phyloP scores from a whole-genome alignment of 2,113 vertebrate species.

The Phylloscopus trochilus region DNA sequence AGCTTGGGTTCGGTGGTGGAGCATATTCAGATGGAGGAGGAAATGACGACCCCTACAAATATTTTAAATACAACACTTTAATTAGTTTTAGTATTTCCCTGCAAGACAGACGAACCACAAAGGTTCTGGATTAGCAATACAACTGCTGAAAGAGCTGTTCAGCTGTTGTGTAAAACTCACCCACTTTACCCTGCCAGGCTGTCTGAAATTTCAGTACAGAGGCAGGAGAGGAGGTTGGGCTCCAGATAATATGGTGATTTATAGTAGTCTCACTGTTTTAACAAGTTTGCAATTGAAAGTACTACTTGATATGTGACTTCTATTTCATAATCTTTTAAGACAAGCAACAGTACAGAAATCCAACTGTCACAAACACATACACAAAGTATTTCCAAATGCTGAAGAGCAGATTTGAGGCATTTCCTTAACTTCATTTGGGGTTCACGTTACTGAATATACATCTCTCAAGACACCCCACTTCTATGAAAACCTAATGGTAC shows the following conservation, averaged over 20 bases:
- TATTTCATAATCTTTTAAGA: neutral
- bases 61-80: slow-evolving; percentile 58
- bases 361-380: neutral
- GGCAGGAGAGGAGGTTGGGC: neutral
- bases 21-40: slow-evolving; percentile 84
- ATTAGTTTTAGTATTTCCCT: slow-evolving; percentile 28
- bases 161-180: neutral
- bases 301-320: neutral
- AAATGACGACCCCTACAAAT: slow-evolving; percentile 75
- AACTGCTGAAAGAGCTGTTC: neutral
- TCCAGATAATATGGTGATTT: neutral
- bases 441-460: neutral
- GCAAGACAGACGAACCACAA: neutral
- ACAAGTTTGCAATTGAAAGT: neutral
- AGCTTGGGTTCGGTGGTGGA: slow-evolving; percentile 82
- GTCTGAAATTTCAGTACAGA: slow-evolving; percentile 30
- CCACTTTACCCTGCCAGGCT: neutral
- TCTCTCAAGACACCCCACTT: neutral
- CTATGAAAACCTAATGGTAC: neutral
- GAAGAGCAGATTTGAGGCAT: neutral
- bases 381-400: neutral
- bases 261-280: neutral
- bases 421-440: neutral
- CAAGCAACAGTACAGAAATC: neutral
- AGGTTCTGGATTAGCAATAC: neutral